Evolutionary conservation across 1,140 invertebrate genomes (phyloP).

Genomic region (Brachionus paranguensis): DNA sequence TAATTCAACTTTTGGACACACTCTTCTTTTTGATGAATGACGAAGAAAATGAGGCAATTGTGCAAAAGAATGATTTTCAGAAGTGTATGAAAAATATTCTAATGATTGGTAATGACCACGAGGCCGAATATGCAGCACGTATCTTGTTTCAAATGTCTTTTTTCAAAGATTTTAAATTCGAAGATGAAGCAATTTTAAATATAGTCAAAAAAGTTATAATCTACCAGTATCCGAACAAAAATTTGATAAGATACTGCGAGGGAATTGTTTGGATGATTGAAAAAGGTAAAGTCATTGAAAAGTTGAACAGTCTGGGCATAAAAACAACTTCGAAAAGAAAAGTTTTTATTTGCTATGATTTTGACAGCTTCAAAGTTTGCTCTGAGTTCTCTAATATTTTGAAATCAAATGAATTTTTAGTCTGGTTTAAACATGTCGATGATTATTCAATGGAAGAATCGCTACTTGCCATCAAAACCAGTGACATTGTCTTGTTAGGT

Average conservation of each 20-base stretch:
- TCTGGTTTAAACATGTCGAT: not conserved
- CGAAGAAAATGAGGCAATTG: not conserved
- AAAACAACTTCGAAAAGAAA: not conserved
- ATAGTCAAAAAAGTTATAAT: not conserved
- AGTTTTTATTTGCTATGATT: not conserved
- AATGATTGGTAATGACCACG: not conserved
- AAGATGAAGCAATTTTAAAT: not conserved
- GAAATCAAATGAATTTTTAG: not conserved
- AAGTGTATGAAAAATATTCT: not conserved
- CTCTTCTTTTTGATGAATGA: not conserved
- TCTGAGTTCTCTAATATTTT: not conserved
- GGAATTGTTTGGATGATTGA: not conserved
- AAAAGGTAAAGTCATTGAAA: not conserved
- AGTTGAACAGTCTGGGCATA: not conserved
- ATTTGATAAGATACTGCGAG: not conserved
- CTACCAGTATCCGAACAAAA: not conserved
- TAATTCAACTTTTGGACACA: not conserved
- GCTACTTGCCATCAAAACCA: not conserved
- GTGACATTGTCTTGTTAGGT: not conserved
- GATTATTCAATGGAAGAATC: not conserved
- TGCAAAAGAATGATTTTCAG: not conserved
- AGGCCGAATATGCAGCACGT: not conserved
- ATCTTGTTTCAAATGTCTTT: not conserved
- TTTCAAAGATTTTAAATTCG: not conserved
- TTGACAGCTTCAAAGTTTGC: not conserved